Evolutionary conservation across 2,888 invertebrate species (phyloP).

Genomic region (Netelia melanura): DNA sequence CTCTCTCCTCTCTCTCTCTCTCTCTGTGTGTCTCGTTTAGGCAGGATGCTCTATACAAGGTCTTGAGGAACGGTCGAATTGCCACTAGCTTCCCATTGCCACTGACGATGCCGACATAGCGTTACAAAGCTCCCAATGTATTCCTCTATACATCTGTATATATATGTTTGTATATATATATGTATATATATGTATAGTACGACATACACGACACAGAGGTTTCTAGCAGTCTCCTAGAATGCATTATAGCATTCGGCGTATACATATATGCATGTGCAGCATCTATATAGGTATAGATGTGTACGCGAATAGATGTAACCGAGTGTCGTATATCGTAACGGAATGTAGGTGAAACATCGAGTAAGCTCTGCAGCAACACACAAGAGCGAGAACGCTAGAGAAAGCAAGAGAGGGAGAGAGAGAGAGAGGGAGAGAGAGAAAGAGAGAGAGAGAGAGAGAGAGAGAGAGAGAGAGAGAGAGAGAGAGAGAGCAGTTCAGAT

Average conservation of each 20-base stretch:
- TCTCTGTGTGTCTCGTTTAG: too few relatives aligned
- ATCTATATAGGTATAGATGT: neutral
- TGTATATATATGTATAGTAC: neutral
- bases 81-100: conserved; percentile 11
- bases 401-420: conserved; percentile 25
- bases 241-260: conserved; percentile 4
- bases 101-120: neutral
- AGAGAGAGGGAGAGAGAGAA: conserved; percentile 30
- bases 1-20: neutral
- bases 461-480: conserved; percentile 33
- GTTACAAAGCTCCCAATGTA: neutral
- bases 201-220: neutral
- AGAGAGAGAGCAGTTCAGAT: conserved; percentile 19
- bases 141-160: neutral
- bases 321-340: conserved; percentile 60
- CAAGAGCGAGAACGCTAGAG: conserved; percentile 23
- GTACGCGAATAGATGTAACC: conserved; percentile 2
- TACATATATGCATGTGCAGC: neutral
- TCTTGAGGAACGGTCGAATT: conserved; percentile 46
- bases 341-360: conserved; percentile 79
- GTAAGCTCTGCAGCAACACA: conserved; percentile 71
- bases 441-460: conserved; percentile 38
- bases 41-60: neutral
- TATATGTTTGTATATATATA: neutral
- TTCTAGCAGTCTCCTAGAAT: neutral